Conservation (phyloP, 2,888 invertebrate species). For the Taenaris catops region DNA sequence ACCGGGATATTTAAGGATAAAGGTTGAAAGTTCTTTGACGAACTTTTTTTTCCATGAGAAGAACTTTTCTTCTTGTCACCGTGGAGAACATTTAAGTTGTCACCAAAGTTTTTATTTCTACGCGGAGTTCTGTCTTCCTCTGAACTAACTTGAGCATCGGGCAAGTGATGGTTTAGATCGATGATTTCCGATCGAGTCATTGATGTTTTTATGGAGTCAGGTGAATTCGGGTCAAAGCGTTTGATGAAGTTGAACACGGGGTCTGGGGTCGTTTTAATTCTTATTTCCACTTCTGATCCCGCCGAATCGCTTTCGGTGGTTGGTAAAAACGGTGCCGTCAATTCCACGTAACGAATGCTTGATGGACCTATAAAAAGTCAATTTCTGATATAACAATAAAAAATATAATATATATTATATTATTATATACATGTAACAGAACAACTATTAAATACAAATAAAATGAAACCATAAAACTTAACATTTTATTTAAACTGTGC, state of each 20-base stretch:
- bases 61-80: conserved; percentile 43
- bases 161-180: conserved; percentile 54
- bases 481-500: too few species aligned
- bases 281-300: conserved; percentile 35
- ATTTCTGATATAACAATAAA: too few species aligned
- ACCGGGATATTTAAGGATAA: too few species aligned
- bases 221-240: conserved; percentile 65
- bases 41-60: conserved; percentile 32
- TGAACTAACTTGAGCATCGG: conserved; percentile 53
- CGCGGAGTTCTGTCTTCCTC: conserved; percentile 58
- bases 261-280: conserved; percentile 39
- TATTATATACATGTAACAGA: too few species aligned
- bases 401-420: too few species aligned
- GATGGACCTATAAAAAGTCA: too few species aligned
- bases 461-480: too few species aligned
- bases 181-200: conserved; percentile 64
- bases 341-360: too few species aligned
- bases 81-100: conserved; percentile 45
- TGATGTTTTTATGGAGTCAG: conserved; percentile 51
- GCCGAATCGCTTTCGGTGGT: conserved; percentile 38
- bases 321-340: conserved; percentile 42
- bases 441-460: too few species aligned
- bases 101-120: conserved; percentile 47
- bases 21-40: too few species aligned
- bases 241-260: conserved; percentile 64